These are phyloP conservation scores for Acronicta alni DNA, from an alignment of 2,888 invertebrate species.

Conservation along the genomic window DNA sequence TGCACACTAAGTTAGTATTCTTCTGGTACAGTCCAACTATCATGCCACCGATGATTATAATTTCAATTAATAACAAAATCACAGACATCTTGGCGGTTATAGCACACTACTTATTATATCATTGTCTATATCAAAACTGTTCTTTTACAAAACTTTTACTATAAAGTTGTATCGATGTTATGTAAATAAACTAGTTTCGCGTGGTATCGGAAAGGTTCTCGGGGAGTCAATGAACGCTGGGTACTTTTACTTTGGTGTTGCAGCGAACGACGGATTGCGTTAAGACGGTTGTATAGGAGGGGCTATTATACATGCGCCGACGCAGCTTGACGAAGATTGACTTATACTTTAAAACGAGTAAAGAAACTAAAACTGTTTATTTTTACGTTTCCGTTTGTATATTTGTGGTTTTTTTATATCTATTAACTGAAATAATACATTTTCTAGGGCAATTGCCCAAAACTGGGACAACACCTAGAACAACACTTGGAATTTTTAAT, in stretches of 20 bases:
- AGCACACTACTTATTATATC: slow-evolving; percentile 19
- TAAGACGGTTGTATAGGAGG: slow-evolving; percentile 48
- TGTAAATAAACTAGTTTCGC: slow-evolving; percentile 20
- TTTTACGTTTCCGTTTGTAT: too few species aligned
- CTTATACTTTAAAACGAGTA: slow-evolving; percentile 23
- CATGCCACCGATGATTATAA: slow-evolving; percentile 66
- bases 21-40: slow-evolving; percentile 79
- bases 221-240: slow-evolving; percentile 55
- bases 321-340: slow-evolving; percentile 15
- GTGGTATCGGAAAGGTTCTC: slow-evolving; percentile 40
- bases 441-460: too few species aligned
- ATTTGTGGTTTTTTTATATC: too few species aligned
- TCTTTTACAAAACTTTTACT: slow-evolving; percentile 5
- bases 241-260: slow-evolving; percentile 63
- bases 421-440: too few species aligned
- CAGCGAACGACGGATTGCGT: slow-evolving; percentile 58
- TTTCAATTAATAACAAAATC: slow-evolving; percentile 63
- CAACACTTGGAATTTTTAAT: too few species aligned
- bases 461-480: too few species aligned
- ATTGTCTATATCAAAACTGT: slow-evolving; percentile 13
- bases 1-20: slow-evolving; percentile 79
- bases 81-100: slow-evolving; percentile 59
- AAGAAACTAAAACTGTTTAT: background rate
- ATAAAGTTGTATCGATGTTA: slow-evolving; percentile 2
- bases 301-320: slow-evolving; percentile 35